phyloP scores from a whole-genome alignment of 2,888 invertebrate genomes.

The Phyto melanocephala region DNA sequence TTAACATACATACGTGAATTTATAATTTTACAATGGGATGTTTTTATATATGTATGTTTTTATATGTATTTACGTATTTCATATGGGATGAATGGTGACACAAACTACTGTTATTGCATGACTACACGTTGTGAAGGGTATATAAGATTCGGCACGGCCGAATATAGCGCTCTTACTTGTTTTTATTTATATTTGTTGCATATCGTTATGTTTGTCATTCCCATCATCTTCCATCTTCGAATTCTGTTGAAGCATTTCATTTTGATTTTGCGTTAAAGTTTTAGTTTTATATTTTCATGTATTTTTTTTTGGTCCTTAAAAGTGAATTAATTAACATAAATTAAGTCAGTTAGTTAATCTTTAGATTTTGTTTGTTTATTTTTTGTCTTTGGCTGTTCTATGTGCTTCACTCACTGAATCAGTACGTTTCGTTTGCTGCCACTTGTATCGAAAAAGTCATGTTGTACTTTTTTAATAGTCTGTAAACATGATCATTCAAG shows the following conservation, averaged over 20 bases:
- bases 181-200: not conserved
- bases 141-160: too few species aligned
- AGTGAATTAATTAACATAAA: conserved; percentile 64
- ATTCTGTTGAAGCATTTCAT: conserved; percentile 63
- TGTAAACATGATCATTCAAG: conserved; percentile 65
- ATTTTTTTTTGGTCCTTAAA: conserved; percentile 54
- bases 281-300: conserved; percentile 1
- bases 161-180: too few species aligned
- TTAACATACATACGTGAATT: too few species aligned
- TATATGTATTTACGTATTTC: too few species aligned
- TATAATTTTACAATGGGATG: too few species aligned
- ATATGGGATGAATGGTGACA: too few species aligned
- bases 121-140: too few species aligned
- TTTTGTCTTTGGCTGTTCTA: conserved; percentile 14
- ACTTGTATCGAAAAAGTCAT: not conserved
- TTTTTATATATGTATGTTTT: too few species aligned
- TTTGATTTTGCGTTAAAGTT: conserved; percentile 44
- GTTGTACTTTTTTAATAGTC: conserved; percentile 54
- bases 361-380: not conserved
- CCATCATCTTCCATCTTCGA: conserved; percentile 47
- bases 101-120: too few species aligned
- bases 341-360: conserved; percentile 61
- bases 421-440: not conserved
- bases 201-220: conserved; percentile 41
- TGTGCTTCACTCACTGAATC: not conserved